Percentiles rank a stretch among this genome's conserved stretches.
Conservation (phyloP, 1,140 invertebrate genomes). For the Lamellibrachia luymesi region DNA sequence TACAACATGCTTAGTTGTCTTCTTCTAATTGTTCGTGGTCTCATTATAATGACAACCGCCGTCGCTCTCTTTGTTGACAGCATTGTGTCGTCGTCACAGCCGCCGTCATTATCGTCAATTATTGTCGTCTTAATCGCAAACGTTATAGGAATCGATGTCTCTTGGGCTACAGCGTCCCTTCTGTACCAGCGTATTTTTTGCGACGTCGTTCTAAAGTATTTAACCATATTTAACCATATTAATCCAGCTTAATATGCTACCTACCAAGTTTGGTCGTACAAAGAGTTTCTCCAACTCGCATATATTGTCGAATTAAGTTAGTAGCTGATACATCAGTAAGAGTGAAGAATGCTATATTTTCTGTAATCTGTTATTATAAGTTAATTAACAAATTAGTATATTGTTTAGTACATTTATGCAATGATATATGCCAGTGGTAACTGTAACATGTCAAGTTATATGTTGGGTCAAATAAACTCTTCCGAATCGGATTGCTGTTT, state of each 20-base stretch:
- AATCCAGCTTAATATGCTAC: neutral
- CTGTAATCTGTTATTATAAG: too few species aligned
- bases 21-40: neutral
- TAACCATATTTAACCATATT: neutral
- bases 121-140: too few species aligned
- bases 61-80: neutral
- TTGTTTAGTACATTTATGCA: neutral
- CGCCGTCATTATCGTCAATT: too few species aligned
- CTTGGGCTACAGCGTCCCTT: neutral
- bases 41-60: neutral
- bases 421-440: neutral
- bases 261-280: neutral
- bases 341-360: neutral
- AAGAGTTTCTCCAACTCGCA: neutral
- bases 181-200: neutral
- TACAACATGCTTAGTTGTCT: neutral
- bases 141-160: neutral
- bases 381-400: too few species aligned
- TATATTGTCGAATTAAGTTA: neutral
- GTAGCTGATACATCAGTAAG: neutral
- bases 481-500: neutral
- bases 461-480: neutral
- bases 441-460: neutral
- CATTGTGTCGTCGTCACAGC: neutral
- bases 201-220: neutral